Conservation (phyloP, 92 coral and sea anemone genomes). For the Porites divaricata region DNA sequence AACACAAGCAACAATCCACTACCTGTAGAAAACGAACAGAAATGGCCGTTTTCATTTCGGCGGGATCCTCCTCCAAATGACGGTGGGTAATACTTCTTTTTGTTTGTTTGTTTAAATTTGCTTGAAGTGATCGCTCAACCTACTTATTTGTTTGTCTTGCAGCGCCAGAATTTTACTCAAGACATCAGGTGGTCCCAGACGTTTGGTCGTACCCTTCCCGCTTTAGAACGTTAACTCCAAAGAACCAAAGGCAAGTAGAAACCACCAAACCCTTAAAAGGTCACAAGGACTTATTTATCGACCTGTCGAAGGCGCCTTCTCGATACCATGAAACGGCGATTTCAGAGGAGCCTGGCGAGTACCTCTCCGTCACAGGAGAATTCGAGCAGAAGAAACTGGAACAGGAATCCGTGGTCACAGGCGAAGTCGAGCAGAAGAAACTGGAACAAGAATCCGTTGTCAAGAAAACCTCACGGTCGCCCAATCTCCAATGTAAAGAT, state of each 20-base stretch:
- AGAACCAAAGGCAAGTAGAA: neutral
- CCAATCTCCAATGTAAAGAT: neutral
- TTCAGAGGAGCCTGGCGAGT: conserved; percentile 27
- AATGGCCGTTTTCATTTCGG: conserved; percentile 41
- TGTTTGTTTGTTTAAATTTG: neutral
- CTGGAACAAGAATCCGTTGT: neutral
- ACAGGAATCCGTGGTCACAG: neutral
- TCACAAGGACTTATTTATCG: conserved; percentile 56
- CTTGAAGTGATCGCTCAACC: neutral
- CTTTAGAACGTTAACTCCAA: conserved; percentile 24
- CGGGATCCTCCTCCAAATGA: conserved; percentile 42
- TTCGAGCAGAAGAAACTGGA: neutral
- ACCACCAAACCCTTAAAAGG: conserved; percentile 16
- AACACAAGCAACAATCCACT: conserved; percentile 45
- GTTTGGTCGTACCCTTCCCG: conserved; percentile 86
- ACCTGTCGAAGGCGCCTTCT: conserved; percentile 77
- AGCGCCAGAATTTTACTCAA: conserved; percentile 79
- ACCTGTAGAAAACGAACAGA: conserved; percentile 43
- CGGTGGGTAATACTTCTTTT: conserved; percentile 16
- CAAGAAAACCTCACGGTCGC: neutral
- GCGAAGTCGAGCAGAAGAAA: neutral
- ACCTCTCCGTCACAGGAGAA: neutral
- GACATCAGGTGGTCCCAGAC: conserved; percentile 91
- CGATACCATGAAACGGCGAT: conserved; percentile 14
- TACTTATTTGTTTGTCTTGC: neutral